phyloP scores from a whole-genome alignment of 1,140 invertebrate genomes.

The Macrosteles quadrilineatus region DNA sequence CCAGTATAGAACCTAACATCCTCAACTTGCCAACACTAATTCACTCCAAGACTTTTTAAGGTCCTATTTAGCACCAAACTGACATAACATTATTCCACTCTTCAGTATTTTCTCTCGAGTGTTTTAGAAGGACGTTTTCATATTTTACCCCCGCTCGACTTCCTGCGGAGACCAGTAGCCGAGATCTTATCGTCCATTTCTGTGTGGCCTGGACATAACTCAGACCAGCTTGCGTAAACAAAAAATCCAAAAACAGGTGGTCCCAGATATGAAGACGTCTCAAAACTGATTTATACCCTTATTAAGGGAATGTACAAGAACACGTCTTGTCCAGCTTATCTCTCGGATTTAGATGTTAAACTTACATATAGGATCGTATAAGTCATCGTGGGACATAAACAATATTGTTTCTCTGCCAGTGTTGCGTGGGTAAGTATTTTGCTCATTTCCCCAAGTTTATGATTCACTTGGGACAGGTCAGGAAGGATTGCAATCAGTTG shows the following conservation, averaged over 20 bases:
- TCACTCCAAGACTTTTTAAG: too few relatives aligned
- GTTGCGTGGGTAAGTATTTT: too few relatives aligned
- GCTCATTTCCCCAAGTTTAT: too few relatives aligned
- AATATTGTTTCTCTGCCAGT: not conserved
- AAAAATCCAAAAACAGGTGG: slow-evolving; percentile 3
- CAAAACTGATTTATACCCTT: not conserved
- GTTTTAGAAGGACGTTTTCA: too few relatives aligned
- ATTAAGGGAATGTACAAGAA: not conserved
- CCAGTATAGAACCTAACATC: too few relatives aligned
- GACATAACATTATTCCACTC: too few relatives aligned
- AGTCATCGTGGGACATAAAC: not conserved
- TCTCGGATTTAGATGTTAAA: slow-evolving; percentile 5
- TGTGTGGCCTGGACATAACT: slow-evolving; percentile 9
- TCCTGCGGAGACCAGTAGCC: not conserved
- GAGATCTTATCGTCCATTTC: not conserved
- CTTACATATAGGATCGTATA: not conserved
- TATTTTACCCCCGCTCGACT: too few relatives aligned
- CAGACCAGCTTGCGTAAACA: not conserved
- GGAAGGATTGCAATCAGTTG: too few relatives aligned
- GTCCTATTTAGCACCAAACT: too few relatives aligned
- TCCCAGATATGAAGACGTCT: not conserved
- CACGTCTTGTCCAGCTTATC: slow-evolving; percentile 9
- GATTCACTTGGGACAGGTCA: too few relatives aligned
- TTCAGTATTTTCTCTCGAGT: too few relatives aligned
- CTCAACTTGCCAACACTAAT: too few relatives aligned